Percentiles rank a stretch among this genome's conserved stretches.
phyloP scores from a whole-genome alignment of 2,113 vertebrate genomes.

The Amblyopsis rosae region DNA sequence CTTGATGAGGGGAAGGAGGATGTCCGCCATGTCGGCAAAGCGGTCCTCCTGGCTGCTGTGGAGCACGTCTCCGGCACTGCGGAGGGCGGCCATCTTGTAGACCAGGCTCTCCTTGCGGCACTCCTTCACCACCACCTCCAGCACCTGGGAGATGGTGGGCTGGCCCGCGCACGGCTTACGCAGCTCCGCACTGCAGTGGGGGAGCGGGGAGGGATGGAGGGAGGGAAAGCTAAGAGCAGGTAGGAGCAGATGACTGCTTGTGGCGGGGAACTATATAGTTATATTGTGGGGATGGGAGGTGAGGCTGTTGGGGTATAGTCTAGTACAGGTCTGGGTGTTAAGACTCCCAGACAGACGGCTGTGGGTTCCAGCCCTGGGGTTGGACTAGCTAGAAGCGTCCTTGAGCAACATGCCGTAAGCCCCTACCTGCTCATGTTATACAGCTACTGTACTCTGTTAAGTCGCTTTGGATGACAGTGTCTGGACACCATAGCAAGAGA shows the following conservation, averaged over 20 bases:
- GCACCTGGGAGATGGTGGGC: constrained; percentile 79
- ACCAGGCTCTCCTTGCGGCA: constrained; percentile 88
- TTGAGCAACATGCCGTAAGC: too few relatives aligned
- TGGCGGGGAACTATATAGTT: too few relatives aligned
- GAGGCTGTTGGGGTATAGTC: too few relatives aligned
- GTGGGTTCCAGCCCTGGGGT: too few relatives aligned
- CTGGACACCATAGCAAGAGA: too few relatives aligned
- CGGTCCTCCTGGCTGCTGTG: constrained; percentile 86
- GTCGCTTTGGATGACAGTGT: too few relatives aligned
- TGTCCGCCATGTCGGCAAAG: constrained; percentile 85
- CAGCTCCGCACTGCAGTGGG: constrained; percentile 75
- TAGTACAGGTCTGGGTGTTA: too few relatives aligned
- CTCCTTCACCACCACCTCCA: constrained; percentile 89
- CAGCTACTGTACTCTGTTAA: too few relatives aligned
- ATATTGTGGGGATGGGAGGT: too few relatives aligned
- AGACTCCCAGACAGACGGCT: too few relatives aligned
- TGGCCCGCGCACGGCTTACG: constrained; percentile 83
- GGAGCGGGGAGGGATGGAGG: neutral
- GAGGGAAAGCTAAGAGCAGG: neutral
- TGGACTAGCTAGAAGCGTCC: too few relatives aligned
- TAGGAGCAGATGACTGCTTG: neutral
- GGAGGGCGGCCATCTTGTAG: constrained; percentile 90
- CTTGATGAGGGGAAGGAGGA: constrained; percentile 90
- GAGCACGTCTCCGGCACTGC: constrained; percentile 83
- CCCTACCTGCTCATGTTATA: too few relatives aligned